Evolutionary conservation across 2,888 invertebrate genomes (phyloP).

Genomic region (Lamellibrachia columna): DNA sequence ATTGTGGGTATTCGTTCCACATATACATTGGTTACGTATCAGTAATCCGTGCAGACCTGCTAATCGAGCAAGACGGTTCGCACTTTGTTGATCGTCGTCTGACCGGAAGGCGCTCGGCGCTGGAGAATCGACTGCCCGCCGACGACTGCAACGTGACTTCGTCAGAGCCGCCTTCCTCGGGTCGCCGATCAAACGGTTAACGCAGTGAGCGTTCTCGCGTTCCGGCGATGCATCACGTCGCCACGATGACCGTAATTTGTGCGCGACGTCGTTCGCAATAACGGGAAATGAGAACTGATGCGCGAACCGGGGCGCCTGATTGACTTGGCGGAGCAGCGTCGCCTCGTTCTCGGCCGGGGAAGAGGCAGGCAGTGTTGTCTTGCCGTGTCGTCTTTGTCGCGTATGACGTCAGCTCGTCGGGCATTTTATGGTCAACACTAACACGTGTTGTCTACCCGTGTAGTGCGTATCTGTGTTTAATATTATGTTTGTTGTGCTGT

Average conservation of each 20-base stretch:
- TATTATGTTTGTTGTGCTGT: not conserved
- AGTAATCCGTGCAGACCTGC: too few species aligned
- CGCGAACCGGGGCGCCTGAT: not conserved
- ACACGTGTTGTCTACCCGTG: not conserved
- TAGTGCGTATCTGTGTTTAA: not conserved
- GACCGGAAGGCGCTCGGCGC: not conserved
- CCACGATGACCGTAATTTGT: not conserved
- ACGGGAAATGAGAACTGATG: not conserved
- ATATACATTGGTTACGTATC: too few species aligned
- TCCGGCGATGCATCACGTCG: not conserved
- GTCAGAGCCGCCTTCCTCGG: not conserved
- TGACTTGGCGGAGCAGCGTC: not conserved
- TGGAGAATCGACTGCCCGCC: not conserved
- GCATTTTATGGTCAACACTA: not conserved
- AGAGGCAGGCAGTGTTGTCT: not conserved
- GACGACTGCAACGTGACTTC: not conserved
- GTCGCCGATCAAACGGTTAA: not conserved
- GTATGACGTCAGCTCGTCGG: not conserved
- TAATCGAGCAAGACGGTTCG: too few species aligned
- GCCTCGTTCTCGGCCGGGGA: not conserved
- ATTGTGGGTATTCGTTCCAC: too few species aligned
- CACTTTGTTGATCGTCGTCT: too few species aligned
- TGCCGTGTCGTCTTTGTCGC: not conserved
- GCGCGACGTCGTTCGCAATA: not conserved
- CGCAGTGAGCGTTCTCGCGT: not conserved